These are phyloP conservation scores for Ophiothrix spiculata DNA, from an alignment of 35 echinoderm and acorn worm species.

Conservation along the genomic window DNA sequence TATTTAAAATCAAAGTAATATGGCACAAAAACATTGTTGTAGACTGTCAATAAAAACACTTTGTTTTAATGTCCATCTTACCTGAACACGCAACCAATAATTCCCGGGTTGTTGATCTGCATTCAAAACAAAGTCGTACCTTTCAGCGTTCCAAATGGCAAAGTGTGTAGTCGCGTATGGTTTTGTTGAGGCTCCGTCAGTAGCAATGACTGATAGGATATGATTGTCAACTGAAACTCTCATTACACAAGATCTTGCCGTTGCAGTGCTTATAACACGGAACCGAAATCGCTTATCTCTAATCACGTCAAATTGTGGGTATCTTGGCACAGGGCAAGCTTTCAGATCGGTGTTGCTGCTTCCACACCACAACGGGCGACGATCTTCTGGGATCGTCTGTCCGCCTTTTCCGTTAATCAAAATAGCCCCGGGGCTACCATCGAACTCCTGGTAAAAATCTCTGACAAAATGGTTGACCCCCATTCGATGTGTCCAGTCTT, in stretches of 20 bases:
- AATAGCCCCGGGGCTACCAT: constrained; percentile 72
- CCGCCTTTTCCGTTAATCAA: constrained; percentile 87
- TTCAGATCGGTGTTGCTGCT: constrained; percentile 7
- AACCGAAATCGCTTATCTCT: constrained; percentile 66
- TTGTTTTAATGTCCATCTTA: not conserved
- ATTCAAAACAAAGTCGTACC: constrained; percentile 61
- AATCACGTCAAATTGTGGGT: constrained; percentile 15
- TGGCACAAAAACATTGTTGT: too few species aligned
- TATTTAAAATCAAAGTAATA: too few species aligned
- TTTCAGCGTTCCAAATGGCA: constrained; percentile 72
- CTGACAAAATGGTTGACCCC: constrained; percentile 60
- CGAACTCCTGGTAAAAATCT: constrained; percentile 61
- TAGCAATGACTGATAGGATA: constrained; percentile 69
- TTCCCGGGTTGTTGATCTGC: constrained; percentile 46
- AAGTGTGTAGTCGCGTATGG: constrained; percentile 44
- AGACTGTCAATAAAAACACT: too few species aligned
- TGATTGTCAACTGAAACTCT: constrained; percentile 79
- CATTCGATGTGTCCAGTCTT: constrained; percentile 74
- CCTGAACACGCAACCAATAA: constrained; percentile 72
- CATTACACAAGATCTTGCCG: constrained; percentile 55
- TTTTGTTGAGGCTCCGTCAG: constrained; percentile 66
- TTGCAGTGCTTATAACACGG: constrained; percentile 73
- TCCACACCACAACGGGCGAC: not conserved
- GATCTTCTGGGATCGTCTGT: not conserved
- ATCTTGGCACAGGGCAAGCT: not conserved